Base-by-base conservation (phyloP, 2,113 vertebrate genomes). In the Indri indri region DNA sequence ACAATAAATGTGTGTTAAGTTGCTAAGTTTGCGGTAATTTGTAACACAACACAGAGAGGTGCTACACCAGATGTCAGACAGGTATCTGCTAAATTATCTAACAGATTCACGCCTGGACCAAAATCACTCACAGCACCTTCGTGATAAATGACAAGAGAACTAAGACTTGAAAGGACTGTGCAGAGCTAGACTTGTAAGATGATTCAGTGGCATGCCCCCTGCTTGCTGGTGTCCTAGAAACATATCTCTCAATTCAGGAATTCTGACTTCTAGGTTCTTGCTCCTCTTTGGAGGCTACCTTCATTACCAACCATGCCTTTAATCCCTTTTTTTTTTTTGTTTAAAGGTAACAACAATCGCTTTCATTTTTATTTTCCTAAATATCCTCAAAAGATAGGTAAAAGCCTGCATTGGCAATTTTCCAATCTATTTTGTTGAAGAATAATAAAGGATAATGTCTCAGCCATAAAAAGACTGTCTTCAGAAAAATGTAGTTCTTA, bases 181-280 rank as follows among this genome's bases (percentile, higher is more conserved):
- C 1, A 1, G 32, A 65, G 82, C 14, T 59, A 0, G 22, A 22
- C 37, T 45, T 0, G 2, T 0, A 8, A n/a, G 27, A 3, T 2
- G 50, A 27, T 12, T 13, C 9, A 3, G 37, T 12, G 17, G 47
- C 34, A 14, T 8, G 30, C 11, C 4, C 14, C 7, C 54, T 14
- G 0, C 54, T 50, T 42, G 54, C 40, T 1, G 5, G 47, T 3
- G 3, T 52, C 57, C 20, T 11, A 59, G 40, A 45, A 61, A 34
- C 16, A 1, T 3, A 11, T 22, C 65, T 37, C 52, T 37, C 34
- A 25, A 1, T 14, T 30, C 9, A 11, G 22, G 40, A n/a, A 32
- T 2, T 30, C 65, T 5, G 20, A 50, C 13, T 37, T 50, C 32
- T 52, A 17, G 42, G 14, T 20, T 27, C 23, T 30, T 30, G 12